phyloP scores from a whole-genome alignment of 2,797 vertebrate species.

The Tadarida brasiliensis region DNA sequence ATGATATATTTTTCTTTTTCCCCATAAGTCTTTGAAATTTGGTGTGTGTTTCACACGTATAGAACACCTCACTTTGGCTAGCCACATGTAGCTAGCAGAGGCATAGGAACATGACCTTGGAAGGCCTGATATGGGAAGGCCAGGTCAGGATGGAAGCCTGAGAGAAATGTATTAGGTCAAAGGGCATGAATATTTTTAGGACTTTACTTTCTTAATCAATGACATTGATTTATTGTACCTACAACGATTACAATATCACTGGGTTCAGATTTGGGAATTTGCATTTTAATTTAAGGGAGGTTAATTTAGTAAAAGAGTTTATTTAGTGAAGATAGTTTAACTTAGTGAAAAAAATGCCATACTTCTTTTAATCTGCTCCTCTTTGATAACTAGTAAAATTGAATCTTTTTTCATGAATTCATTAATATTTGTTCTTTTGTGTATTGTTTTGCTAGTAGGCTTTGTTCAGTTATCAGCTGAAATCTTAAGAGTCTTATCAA shows the following conservation, averaged over 20 bases:
- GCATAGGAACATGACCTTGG: background rate
- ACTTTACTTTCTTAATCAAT: slow-evolving; percentile 31
- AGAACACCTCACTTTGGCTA: background rate
- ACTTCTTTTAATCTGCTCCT: slow-evolving; percentile 17
- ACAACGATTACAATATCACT: background rate
- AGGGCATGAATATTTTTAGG: slow-evolving; percentile 18
- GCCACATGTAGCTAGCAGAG: background rate
- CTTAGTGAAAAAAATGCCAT: background rate
- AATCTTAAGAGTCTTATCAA: slow-evolving; percentile 28
- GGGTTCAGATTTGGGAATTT: background rate
- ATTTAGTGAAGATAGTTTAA: background rate
- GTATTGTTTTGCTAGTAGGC: background rate
- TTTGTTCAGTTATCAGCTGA: background rate
- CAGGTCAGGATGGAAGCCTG: background rate
- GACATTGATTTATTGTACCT: background rate
- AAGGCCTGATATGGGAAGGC: background rate
- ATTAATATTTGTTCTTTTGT: slow-evolving; percentile 31
- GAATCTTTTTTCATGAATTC: slow-evolving; percentile 11
- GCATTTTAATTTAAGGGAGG: background rate
- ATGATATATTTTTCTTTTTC: background rate
- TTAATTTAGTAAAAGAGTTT: background rate
- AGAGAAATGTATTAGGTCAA: slow-evolving; percentile 6
- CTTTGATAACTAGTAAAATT: slow-evolving; percentile 34
- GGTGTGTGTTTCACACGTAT: background rate
- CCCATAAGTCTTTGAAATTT: background rate